Evolutionary conservation across 1,140 invertebrate species (phyloP).

Genomic region (Drosophila yakuba): DNA sequence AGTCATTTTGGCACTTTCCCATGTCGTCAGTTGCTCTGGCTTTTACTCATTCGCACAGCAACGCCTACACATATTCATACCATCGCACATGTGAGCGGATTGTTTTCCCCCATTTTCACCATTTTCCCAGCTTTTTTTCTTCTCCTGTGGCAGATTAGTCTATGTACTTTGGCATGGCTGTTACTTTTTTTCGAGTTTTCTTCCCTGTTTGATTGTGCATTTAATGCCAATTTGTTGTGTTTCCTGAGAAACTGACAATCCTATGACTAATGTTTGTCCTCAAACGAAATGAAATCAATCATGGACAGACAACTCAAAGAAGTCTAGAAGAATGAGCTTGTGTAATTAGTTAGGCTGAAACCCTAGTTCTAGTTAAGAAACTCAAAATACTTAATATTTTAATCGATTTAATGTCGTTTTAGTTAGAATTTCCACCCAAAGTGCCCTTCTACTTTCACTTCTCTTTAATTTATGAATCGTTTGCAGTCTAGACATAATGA

Average conservation of each 20-base stretch:
- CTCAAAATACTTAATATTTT: background rate
- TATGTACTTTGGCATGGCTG: constrained; percentile 26
- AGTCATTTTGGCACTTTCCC: constrained; percentile 81
- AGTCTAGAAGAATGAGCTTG: constrained; percentile 3
- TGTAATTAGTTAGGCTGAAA: constrained; percentile 31
- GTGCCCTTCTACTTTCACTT: too few species aligned
- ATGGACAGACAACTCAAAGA: constrained; percentile 17
- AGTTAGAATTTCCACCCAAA: too few species aligned
- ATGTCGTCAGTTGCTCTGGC: constrained; percentile 63
- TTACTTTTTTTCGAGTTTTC: constrained; percentile 15
- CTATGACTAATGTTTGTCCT: constrained; percentile 58
- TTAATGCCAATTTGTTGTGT: constrained; percentile 69
- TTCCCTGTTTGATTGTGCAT: constrained; percentile 68
- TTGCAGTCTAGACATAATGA: constrained; percentile 44
- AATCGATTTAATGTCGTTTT: background rate
- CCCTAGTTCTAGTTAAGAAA: too few species aligned
- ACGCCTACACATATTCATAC: constrained; percentile 49
- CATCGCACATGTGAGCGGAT: constrained; percentile 1
- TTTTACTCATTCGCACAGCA: constrained; percentile 55
- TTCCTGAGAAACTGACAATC: constrained; percentile 21
- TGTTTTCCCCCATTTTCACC: constrained; percentile 22
- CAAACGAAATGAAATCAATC: constrained; percentile 57
- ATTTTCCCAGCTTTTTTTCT: constrained; percentile 3
- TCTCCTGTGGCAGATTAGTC: constrained; percentile 61
- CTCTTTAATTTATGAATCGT: constrained; percentile 19